Evolutionary conservation across 2,888 invertebrate species (phyloP), one percentile per base, ranked within the genome.

Genomic region (Andrena dorsata): DNA sequence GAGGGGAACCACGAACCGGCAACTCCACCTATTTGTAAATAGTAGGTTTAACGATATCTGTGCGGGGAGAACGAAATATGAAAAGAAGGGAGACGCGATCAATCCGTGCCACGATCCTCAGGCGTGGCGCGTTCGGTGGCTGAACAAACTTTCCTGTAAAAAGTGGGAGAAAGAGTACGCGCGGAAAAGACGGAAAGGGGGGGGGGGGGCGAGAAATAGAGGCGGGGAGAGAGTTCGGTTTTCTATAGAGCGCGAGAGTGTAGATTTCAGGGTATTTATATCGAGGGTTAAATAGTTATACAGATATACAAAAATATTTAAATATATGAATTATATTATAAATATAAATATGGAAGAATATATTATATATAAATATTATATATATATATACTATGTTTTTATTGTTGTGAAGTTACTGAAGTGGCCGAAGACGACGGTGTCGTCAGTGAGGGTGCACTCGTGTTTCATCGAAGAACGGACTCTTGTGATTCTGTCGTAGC

Each of bases 211-310:
- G 66, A 53, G 20, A 28, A 13, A 64, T 16, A 26, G 23, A 49
- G 23, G 13, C 16, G 28, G 10, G 13, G 56, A 28, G 47, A 63
- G 75, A 80, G 41, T 84, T 82, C 51, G 81, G 49, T 84, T 84
- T 83, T 80, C 61, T 83, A 79, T 77, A 79, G 79, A 63, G 73
- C 53, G 88, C 72, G 76, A 77, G 85, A 81, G 68, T 87, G 86
- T 91, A 89, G 90, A 89, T 88, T 90, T 87, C 90, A 90, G 90
- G 90, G 89, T 91, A 90, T 89, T 88, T 86, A 86, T 87, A 87
- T 87, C 85, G 87, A 87, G 84, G 89, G 86, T 90, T 90, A 83
- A 82, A 89, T 90, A 90, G 90, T 90, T 90, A 86, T 88, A 86
- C 76, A 82, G 82, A 87, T 82, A 86, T 71, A 86, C 84, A 83